These are phyloP conservation scores for Coreoperca whiteheadi DNA, from an alignment of 2,113 vertebrate species.

Conservation along the genomic window DNA sequence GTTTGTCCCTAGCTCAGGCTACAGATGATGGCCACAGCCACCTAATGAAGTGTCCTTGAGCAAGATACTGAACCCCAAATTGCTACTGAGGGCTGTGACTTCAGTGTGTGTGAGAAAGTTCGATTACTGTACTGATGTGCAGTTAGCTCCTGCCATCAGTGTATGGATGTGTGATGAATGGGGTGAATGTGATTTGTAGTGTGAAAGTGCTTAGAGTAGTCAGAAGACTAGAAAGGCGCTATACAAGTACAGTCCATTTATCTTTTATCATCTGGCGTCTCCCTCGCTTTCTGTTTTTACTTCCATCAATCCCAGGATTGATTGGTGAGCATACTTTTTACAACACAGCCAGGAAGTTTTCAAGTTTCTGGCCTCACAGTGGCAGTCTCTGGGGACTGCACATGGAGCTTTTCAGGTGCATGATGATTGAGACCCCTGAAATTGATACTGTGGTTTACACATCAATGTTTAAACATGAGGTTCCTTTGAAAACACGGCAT, in stretches of 20 bases:
- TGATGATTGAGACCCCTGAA: constrained; percentile 4
- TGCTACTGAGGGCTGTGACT: too few species aligned
- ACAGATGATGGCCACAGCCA: constrained; percentile 10
- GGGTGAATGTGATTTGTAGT: too few species aligned
- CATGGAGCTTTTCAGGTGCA: constrained; percentile 33
- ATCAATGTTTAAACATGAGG: constrained; percentile 3
- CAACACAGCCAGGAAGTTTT: constrained; percentile 29
- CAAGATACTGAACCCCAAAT: too few species aligned
- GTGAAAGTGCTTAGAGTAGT: too few species aligned
- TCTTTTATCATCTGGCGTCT: constrained; percentile 24
- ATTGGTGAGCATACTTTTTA: constrained; percentile 26
- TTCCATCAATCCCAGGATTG: constrained; percentile 38
- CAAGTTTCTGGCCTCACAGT: background rate
- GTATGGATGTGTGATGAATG: too few species aligned
- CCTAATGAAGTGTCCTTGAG: too few species aligned
- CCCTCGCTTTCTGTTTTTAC: background rate
- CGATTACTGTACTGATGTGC: too few species aligned
- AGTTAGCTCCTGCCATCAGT: too few species aligned
- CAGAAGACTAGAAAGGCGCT: too few species aligned
- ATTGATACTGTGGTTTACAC: constrained; percentile 18
- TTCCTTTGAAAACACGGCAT: background rate
- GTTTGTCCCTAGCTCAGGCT: background rate
- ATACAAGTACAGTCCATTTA: too few species aligned
- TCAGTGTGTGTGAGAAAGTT: too few species aligned
- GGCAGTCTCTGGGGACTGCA: constrained; percentile 20